Base-by-base conservation (phyloP, 2,113 vertebrate species). In the Mirounga angustirostris region DNA sequence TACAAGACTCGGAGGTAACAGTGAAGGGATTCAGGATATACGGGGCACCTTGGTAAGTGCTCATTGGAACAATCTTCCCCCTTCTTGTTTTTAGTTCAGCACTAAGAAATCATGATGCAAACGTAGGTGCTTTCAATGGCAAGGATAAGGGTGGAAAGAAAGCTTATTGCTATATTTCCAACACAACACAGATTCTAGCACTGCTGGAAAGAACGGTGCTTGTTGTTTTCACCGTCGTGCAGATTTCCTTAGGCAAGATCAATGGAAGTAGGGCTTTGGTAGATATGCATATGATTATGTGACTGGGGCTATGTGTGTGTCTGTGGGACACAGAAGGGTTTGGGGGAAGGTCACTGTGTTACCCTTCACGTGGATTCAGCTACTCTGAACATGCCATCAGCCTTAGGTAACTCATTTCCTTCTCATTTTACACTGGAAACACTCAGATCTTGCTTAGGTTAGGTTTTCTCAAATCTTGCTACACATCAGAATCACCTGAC, bases 1-100 rank as follows among this genome's bases (percentile, higher is more conserved):
- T 99, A 98, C 99, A 99, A 99, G 99, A 99, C 98, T 99, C 99
- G 33, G 99, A 99, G 96, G 99, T 99, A 98, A 99, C 99, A 71
- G 99, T 99, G 97, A 99, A 99, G 99, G 99, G 99, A 98, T 99
- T 99, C 99, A 99, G 99, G 98, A 99, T 99, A 99, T 99, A 99
- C 8, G 99, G 99, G 46, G 99, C 99, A 73, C 99, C 99, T 0
- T 99, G 99, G 99, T 99, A 99, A 99, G 99, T 99, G 93, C 96
- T 91, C 50, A 67, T 97, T 98, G 93, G 18, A 96, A 96, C 88
- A 96, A 98, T 94, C 61, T 97, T 21, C 82, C 95, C 95, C 80
- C 82, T 89, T 28, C 0, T 46, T 90, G 74, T 97, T 78, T 76
- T 97, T 74, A 4, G 36, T 94, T 97, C 24, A 94, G 61, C n/a